Conservation (phyloP, 2,888 invertebrate species). For the Eupithecia subumbrata region DNA sequence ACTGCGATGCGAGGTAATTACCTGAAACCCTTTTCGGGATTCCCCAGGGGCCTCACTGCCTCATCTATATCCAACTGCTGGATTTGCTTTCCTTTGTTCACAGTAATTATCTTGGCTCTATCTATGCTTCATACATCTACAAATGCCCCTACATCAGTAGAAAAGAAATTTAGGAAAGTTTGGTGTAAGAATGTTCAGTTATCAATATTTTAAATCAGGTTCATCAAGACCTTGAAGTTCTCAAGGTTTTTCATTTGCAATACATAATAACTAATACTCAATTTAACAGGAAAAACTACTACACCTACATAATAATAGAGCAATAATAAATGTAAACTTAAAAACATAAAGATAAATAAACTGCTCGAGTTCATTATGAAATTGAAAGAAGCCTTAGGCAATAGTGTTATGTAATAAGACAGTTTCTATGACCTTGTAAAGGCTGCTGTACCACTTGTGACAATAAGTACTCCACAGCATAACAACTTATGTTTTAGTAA, state of each 20-base stretch:
- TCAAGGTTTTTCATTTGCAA: neutral
- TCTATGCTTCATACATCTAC: neutral
- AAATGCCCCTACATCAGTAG: neutral
- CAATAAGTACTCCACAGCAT: slow-evolving; percentile 8
- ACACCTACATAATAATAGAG: neutral
- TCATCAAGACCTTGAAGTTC: neutral
- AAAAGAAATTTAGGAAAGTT: neutral
- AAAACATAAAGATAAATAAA: neutral
- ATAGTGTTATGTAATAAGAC: slow-evolving; percentile 18
- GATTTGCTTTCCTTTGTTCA: neutral
- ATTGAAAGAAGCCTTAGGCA: slow-evolving; percentile 7
- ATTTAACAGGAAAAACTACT: neutral
- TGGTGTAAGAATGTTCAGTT: neutral
- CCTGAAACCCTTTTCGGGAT: slow-evolving; percentile 24
- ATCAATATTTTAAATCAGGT: neutral
- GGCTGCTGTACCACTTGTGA: slow-evolving; percentile 16
- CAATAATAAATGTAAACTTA: neutral
- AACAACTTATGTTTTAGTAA: neutral
- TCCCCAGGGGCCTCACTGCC: slow-evolving; percentile 13
- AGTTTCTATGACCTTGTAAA: slow-evolving; percentile 30
- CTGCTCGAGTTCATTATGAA: neutral
- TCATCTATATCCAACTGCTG: neutral
- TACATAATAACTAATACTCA: neutral
- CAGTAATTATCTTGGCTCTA: neutral
- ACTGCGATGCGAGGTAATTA: slow-evolving; percentile 90